Evolutionary conservation across 2,113 vertebrate genomes (phyloP).

Genomic region (Colius striatus): DNA sequence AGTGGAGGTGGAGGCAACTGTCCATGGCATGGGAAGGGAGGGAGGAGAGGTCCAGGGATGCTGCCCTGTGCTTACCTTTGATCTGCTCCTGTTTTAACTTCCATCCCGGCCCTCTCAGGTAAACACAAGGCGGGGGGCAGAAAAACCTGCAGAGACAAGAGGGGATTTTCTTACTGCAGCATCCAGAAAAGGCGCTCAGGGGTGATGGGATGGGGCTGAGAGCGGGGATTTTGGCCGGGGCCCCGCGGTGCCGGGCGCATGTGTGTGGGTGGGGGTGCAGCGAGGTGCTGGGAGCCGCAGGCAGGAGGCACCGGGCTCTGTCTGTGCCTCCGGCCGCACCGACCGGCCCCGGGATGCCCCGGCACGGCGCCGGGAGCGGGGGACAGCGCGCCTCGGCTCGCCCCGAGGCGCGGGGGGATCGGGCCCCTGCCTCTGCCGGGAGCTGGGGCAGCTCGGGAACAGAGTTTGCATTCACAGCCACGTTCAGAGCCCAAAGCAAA

Average conservation of each 20-base stretch:
- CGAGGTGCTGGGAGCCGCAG: background rate
- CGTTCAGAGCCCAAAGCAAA: constrained; percentile 21
- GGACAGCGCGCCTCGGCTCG: background rate
- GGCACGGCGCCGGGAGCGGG: background rate
- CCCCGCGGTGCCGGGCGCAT: fast-evolving
- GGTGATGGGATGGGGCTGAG: background rate
- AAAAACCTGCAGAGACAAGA: constrained; percentile 84
- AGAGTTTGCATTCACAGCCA: constrained; percentile 62
- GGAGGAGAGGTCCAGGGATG: background rate
- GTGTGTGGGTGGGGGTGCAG: background rate
- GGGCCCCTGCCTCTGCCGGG: background rate
- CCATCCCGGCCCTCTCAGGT: constrained; percentile 89
- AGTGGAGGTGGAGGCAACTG: background rate
- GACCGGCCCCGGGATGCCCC: background rate
- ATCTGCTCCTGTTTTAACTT: constrained; percentile 84
- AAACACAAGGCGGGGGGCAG: constrained; percentile 95
- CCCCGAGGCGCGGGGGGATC: fast-evolving
- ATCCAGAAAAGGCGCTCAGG: background rate
- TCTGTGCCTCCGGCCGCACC: background rate
- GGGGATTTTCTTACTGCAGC: background rate
- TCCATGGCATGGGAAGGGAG: fast-evolving
- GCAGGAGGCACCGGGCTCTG: background rate
- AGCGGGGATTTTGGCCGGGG: background rate
- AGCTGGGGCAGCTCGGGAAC: constrained; percentile 2
- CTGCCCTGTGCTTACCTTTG: constrained; percentile 76